phyloP scores from a whole-genome alignment of 1,140 invertebrate genomes.

The Musca vetustissima region DNA sequence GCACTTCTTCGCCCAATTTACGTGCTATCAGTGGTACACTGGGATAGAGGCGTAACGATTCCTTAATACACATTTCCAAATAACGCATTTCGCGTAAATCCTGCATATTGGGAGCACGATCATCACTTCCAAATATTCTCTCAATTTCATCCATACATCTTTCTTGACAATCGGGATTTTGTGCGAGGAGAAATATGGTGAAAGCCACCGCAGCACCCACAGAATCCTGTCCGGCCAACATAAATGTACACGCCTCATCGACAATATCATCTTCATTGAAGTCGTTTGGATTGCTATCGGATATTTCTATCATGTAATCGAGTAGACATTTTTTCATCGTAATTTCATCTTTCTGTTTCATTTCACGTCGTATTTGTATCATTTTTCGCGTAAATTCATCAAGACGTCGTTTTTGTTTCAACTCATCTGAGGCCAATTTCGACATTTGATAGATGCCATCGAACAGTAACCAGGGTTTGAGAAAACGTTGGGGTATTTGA shows the following conservation, averaged over 20 bases:
- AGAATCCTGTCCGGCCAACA: constrained; percentile 79
- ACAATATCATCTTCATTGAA: constrained; percentile 71
- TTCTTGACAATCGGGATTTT: constrained; percentile 65
- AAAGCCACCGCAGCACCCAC: constrained; percentile 66
- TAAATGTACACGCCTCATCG: constrained; percentile 73
- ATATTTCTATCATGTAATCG: constrained; percentile 70
- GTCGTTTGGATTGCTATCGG: constrained; percentile 56
- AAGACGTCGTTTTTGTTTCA: constrained; percentile 62
- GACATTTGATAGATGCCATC: constrained; percentile 66
- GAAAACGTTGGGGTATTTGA: constrained; percentile 59
- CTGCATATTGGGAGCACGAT: constrained; percentile 58
- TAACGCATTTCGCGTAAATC: constrained; percentile 66
- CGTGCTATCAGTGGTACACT: constrained; percentile 69
- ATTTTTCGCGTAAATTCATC: constrained; percentile 63
- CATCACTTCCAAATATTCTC: constrained; percentile 59
- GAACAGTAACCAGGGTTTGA: constrained; percentile 66
- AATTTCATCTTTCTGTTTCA: constrained; percentile 32
- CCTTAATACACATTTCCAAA: constrained; percentile 70
- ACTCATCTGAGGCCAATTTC: constrained; percentile 60
- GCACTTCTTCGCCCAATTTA: constrained; percentile 61
- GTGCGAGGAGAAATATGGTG: constrained; percentile 63
- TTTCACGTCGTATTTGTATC: constrained; percentile 49
- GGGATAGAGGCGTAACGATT: constrained; percentile 67
- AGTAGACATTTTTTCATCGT: constrained; percentile 51
- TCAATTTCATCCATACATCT: constrained; percentile 64